A percentile compares a stretch with the other conserved stretches of the same genome.
Conservation (phyloP, 2,113 vertebrate species). For the Psittacus erithacus region DNA sequence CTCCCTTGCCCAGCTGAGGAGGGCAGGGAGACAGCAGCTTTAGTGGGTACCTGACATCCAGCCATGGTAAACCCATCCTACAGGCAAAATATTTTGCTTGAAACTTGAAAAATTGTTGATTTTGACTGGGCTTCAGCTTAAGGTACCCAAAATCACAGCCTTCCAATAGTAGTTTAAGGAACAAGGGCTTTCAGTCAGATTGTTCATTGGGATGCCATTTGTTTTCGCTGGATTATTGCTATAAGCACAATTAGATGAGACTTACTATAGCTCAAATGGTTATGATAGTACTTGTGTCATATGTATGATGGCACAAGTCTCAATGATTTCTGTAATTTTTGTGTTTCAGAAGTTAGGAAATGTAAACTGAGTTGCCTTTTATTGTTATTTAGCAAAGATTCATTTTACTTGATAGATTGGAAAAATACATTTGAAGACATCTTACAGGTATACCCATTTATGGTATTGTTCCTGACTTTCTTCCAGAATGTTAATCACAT, state of each 20-base stretch:
- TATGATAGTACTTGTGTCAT: background rate
- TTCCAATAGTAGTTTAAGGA: background rate
- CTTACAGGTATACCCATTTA: background rate
- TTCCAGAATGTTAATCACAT: background rate
- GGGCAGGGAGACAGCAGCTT: background rate
- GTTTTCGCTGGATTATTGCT: background rate
- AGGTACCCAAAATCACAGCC: background rate
- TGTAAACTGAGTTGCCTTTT: background rate
- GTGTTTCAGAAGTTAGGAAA: background rate
- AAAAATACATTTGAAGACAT: background rate
- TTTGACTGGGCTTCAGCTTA: background rate
- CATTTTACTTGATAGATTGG: background rate
- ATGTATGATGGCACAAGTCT: background rate
- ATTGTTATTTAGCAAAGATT: background rate
- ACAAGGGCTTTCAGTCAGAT: background rate
- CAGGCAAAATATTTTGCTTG: background rate
- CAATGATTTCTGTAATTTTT: background rate
- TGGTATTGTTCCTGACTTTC: background rate
- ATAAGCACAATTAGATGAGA: background rate
- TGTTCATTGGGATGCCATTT: background rate
- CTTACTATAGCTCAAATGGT: background rate
- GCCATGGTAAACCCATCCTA: background rate
- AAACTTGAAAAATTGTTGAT: background rate
- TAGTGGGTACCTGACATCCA: background rate
- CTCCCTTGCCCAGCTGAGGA: background rate